A percentile compares a stretch with the other conserved stretches of the same genome.
phyloP scores from a whole-genome alignment of 2,113 vertebrate genomes.

The Sander lucioperca region DNA sequence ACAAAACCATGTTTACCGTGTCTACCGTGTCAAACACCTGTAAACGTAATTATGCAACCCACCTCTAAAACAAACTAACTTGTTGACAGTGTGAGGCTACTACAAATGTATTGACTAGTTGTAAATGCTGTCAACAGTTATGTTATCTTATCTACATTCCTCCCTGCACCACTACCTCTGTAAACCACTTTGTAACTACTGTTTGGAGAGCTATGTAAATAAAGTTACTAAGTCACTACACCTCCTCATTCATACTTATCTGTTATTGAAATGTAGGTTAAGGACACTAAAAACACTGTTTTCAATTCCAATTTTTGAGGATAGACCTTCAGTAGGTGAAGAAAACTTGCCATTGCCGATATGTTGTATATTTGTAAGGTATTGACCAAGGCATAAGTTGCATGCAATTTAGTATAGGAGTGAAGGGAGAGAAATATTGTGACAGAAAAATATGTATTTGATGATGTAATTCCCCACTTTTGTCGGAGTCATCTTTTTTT shows the following conservation, averaged over 20 bases:
- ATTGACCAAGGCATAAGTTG: background rate
- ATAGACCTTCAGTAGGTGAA: too few species aligned
- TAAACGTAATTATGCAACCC: background rate
- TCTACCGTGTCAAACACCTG: background rate
- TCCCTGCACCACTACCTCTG: background rate
- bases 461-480: background rate
- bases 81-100: background rate
- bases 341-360: too few species aligned
- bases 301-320: too few species aligned
- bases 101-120: background rate
- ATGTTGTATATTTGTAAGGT: too few species aligned
- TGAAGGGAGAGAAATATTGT: background rate
- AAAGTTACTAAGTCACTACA: background rate
- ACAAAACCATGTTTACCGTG: background rate
- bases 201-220: constrained; percentile 9
- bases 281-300: background rate
- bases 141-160: background rate
- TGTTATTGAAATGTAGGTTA: background rate
- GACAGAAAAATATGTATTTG: background rate
- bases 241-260: background rate
- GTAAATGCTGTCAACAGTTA: background rate
- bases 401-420: background rate
- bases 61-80: constrained; percentile 12
- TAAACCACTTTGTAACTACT: background rate
- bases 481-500: background rate